Base-by-base conservation (phyloP, 2,113 vertebrate species). In the Prionailurus viverrinus region DNA sequence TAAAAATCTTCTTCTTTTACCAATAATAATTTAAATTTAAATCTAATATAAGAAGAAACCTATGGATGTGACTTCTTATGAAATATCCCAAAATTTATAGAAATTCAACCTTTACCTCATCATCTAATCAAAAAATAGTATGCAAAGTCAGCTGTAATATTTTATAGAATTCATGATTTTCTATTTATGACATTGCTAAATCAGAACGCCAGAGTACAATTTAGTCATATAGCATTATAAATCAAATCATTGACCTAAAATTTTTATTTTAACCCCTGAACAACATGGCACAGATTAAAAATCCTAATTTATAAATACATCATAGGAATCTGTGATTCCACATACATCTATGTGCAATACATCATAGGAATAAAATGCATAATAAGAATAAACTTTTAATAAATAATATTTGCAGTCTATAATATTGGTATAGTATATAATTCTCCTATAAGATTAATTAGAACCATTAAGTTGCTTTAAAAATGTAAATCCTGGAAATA, bases 371-470 rank as follows among this genome's bases (percentile, higher is more conserved):
- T 79, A 92, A 86, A 95, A 68, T 39, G 2, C 3, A 73, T 58
- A 81, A 63, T 96, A 23, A 88, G 15, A 55, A n/a, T 33, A 53
- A 93, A 29, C 31, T 92, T 91, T 73, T 92, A 89, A 87, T 94
- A 81, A 15, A 89, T 63, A 9, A 94, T 89, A 91, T 36, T 71
- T 18, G 18, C 21, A 71, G n/a, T 71, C 68, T 36, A n/a, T 69
- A 69, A 33, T 89, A 87, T 27, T 48, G 10, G 7, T 88, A 61
- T 96, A 11, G 13, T 87, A 51, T 87, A 86, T 19, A 94, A 36
- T 97, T 85, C 14, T 91, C 18, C n/a, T 96, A 1, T 65, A 89
- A 82, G 33, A 39, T 76, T 97, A 69, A 96, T 93, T 86, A 81
- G 36, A 84, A 14, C 0, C 33, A 91, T 78, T 93, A 87, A 83